Base-by-base conservation (phyloP, 2,113 vertebrate species). In the Perccottus glenii region DNA sequence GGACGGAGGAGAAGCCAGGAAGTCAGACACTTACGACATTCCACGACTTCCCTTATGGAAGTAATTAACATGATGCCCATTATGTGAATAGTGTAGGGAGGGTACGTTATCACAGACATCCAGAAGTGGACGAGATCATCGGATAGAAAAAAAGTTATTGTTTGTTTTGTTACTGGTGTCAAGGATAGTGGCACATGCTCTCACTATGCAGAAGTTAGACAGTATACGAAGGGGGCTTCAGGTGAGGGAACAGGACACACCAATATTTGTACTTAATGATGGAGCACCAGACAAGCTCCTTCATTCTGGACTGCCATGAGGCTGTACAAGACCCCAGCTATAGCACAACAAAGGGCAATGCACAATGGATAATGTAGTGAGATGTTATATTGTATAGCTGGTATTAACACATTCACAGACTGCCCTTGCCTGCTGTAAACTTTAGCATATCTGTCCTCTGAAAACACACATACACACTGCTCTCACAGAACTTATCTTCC, bases 21-120 rank as follows among this genome's bases (percentile, higher is more conserved):
- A 89, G 88, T 78, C 56, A 67, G 57, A 92, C 81, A 85, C 78
- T 56, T 80, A 84, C 87, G 77, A 89, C 85, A 93, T 92, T 92
- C 91, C 90, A 82, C 36, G 36, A 89, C 83, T 87, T 93, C 90
- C 89, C 86, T 82, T 83, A 82, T 92, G 89, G 90, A 91, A 92
- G 88, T 78, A 86, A 91, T 92, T 92, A 91, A 33, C 73, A 75
- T 62, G 62, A 77, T 84, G 76, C 62, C 67, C 65, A 58, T 61
- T 77, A 60, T 75, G 27, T 77, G 77, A 11, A 59, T 63, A 46
- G 75, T 52, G 77, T 63, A 52, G 69, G 64, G 69, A 16, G 78
- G 73, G 45, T 1, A 38, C 64, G 40, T 70, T 82, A 72, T 85
- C 87, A 42, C 52, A 49, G 44, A 44, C 64, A 64, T 75, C 61